Conservation (phyloP, 2,888 invertebrate species). For the Clunio marinus region DNA sequence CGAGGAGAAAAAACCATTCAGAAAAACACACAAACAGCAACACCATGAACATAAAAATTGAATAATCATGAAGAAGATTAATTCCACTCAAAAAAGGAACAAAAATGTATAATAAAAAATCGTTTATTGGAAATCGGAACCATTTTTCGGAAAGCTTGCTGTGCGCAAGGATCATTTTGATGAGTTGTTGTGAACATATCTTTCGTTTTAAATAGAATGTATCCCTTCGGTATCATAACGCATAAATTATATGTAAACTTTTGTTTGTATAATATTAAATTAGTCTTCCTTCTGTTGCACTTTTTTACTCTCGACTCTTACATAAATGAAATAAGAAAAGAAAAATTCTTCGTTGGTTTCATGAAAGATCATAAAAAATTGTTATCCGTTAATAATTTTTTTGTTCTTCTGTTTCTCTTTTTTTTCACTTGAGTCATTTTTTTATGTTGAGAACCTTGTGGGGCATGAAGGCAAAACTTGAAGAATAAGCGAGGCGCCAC, state of each 20-base stretch:
- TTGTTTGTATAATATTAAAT: slow-evolving; percentile 29
- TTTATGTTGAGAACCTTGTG: neutral
- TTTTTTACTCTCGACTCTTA: neutral
- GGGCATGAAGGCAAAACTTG: neutral
- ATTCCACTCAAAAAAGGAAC: neutral
- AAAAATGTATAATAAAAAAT: neutral
- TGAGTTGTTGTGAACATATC: too few species aligned
- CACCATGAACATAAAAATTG: slow-evolving; percentile 30
- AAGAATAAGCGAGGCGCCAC: slow-evolving; percentile 22
- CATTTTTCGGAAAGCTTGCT: neutral
- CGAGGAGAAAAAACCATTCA: slow-evolving; percentile 35
- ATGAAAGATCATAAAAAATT: slow-evolving; percentile 11
- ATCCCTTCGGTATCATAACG: neutral
- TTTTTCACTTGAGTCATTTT: neutral
- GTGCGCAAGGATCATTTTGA: too few species aligned
- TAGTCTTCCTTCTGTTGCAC: slow-evolving; percentile 33
- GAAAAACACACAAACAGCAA: slow-evolving; percentile 35
- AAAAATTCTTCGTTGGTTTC: neutral
- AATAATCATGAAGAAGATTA: slow-evolving; percentile 37
- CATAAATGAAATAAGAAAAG: neutral
- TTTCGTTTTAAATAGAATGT: too few species aligned
- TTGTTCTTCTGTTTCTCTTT: neutral
- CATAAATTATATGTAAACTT: slow-evolving; percentile 5
- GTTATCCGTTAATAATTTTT: slow-evolving; percentile 8
- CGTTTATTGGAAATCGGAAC: neutral